These are phyloP conservation scores for Danio tinwini DNA, from an alignment of 2,797 vertebrate genomes.

Conservation along the genomic window DNA sequence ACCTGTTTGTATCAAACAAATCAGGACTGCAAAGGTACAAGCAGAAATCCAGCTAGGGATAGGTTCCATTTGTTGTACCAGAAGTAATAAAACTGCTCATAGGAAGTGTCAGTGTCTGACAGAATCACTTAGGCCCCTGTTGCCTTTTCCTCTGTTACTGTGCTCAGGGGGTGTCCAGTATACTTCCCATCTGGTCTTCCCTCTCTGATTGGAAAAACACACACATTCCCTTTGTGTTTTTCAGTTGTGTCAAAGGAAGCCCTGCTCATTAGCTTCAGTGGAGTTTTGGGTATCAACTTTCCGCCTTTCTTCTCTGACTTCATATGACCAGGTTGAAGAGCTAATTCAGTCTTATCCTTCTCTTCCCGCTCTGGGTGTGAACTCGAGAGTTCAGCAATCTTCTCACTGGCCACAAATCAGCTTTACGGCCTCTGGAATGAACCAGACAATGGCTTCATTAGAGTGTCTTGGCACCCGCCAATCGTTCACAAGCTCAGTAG, in stretches of 20 bases:
- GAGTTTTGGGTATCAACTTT: constrained; percentile 35
- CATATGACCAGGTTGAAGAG: constrained; percentile 37
- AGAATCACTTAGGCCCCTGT: constrained; percentile 56
- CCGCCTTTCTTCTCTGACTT: constrained; percentile 39
- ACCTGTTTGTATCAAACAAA: constrained; percentile 52
- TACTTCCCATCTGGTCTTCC: constrained; percentile 56
- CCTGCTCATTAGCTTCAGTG: constrained; percentile 47
- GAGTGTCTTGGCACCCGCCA: constrained; percentile 26
- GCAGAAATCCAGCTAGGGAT: constrained; percentile 35
- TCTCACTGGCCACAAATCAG: constrained; percentile 20
- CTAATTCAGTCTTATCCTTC: constrained; percentile 51
- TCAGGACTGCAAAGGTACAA: constrained; percentile 50
- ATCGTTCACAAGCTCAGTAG: constrained; percentile 41
- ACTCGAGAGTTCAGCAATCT: constrained; percentile 15
- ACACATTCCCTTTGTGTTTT: constrained; percentile 40
- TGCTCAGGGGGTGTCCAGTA: constrained; percentile 56
- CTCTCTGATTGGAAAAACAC: constrained; percentile 61
- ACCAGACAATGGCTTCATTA: constrained; percentile 7
- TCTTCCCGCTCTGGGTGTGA: constrained; percentile 37
- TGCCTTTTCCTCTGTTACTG: constrained; percentile 56
- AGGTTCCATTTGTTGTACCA: constrained; percentile 55
- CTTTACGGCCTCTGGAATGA: constrained; percentile 6
- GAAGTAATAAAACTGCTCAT: constrained; percentile 63
- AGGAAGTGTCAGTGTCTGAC: constrained; percentile 64
- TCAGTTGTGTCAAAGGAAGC: constrained; percentile 47